Percentiles rank a stretch among this genome's conserved stretches.
phyloP scores from a whole-genome alignment of 2,888 invertebrate genomes.

The Netelia melanura region DNA sequence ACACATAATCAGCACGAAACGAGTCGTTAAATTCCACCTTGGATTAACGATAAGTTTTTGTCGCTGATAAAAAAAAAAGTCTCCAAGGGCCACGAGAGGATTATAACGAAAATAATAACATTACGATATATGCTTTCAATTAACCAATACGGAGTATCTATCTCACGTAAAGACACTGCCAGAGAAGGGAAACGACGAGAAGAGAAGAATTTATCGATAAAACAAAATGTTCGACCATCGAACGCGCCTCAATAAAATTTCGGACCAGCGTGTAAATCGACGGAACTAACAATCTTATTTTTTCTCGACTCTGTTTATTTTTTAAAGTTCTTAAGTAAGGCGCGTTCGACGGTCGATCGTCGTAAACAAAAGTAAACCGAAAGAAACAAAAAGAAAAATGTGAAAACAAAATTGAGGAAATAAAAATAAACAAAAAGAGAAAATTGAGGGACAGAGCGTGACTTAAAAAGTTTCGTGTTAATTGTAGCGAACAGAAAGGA shows the following conservation, averaged over 20 bases:
- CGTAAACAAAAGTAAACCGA: background rate
- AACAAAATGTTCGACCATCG: background rate
- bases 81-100: slow-evolving; percentile 70
- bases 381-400: background rate
- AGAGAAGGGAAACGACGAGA: slow-evolving; percentile 68
- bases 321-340: background rate
- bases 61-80: slow-evolving; percentile 61
- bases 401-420: slow-evolving; percentile 16
- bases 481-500: slow-evolving; percentile 29
- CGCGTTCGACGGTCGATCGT: slow-evolving; percentile 28
- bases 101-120: slow-evolving; percentile 61
- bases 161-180: slow-evolving; percentile 77
- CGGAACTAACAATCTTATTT: slow-evolving; percentile 15
- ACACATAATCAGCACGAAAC: background rate
- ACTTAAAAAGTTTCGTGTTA: slow-evolving; percentile 61
- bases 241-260: slow-evolving; percentile 34
- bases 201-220: slow-evolving; percentile 4
- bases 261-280: slow-evolving; percentile 22
- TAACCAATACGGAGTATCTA: slow-evolving; percentile 75
- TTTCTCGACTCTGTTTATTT: slow-evolving; percentile 28
- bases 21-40: slow-evolving; percentile 44
- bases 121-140: slow-evolving; percentile 55
- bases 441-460: slow-evolving; percentile 45
- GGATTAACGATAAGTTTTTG: slow-evolving; percentile 70
- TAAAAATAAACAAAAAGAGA: slow-evolving; percentile 27